phyloP scores from a whole-genome alignment of 2,113 vertebrate species.

The Dasyornis broadbenti region DNA sequence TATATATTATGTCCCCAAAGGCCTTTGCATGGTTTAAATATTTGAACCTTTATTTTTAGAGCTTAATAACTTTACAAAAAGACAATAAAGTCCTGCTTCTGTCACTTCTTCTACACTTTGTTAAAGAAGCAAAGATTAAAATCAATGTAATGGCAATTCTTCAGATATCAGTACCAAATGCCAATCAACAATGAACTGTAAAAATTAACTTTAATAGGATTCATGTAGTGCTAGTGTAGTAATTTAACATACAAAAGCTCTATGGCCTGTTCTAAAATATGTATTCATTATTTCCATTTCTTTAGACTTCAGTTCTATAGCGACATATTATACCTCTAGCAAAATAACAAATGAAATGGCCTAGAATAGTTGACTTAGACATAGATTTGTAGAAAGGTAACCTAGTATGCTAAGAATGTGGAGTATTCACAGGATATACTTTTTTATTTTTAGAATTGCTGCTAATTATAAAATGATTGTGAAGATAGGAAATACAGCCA shows the following conservation, averaged over 20 bases:
- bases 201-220: conserved; percentile 46
- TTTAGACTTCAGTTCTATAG: neutral
- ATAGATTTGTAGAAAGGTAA: neutral
- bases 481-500: neutral
- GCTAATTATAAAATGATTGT: neutral
- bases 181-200: conserved; percentile 53
- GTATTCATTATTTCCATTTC: conserved; percentile 10
- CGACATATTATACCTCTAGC: neutral
- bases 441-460: neutral
- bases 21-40: conserved; percentile 1
- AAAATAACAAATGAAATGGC: neutral
- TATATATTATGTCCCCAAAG: neutral
- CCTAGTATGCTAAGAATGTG: neutral
- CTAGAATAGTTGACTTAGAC: neutral
- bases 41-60: neutral
- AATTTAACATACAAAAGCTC: conserved; percentile 5
- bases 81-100: conserved; percentile 16
- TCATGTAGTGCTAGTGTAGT: conserved; percentile 9
- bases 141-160: conserved; percentile 16
- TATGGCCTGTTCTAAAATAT: conserved; percentile 17
- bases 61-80: conserved; percentile 10
- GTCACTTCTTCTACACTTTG: conserved; percentile 29
- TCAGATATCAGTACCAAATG: conserved; percentile 35
- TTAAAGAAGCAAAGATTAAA: conserved; percentile 43
- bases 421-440: neutral